Percentiles rank a stretch among this genome's conserved stretches.
Conservation (phyloP, 2,888 invertebrate genomes). For the Caenorhabditis wallacei region DNA sequence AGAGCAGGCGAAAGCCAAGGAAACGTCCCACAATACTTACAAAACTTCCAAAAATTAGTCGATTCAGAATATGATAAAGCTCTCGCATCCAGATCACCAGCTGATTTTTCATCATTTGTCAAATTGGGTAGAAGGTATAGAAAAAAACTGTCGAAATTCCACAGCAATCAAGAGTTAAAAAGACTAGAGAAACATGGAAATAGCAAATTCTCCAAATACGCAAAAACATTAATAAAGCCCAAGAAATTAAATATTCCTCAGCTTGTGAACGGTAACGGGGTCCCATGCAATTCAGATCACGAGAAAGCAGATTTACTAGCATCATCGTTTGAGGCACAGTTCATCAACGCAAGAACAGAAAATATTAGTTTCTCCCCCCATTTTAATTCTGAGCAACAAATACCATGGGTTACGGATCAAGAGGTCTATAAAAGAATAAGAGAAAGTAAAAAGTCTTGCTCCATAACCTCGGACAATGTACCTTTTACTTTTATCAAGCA, state of each 20-base stretch:
- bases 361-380: conserved; percentile 4
- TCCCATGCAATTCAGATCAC: not conserved
- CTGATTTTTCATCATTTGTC: not conserved
- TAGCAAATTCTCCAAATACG: not conserved
- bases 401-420: conserved; percentile 12
- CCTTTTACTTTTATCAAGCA: conserved; percentile 28
- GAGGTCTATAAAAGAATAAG: conserved; percentile 3
- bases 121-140: not conserved
- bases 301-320: not conserved
- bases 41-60: not conserved
- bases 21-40: not conserved
- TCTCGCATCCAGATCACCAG: not conserved
- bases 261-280: not conserved
- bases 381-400: not conserved
- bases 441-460: not conserved
- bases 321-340: not conserved
- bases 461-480: conserved; percentile 11
- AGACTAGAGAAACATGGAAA: not conserved
- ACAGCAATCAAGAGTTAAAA: not conserved
- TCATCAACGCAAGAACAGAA: not conserved
- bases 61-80: not conserved
- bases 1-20: not conserved
- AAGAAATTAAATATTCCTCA: not conserved
- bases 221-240: not conserved
- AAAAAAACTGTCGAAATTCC: not conserved